Conservation (phyloP, 2,888 invertebrate species). For the Linyphia triangularis region DNA sequence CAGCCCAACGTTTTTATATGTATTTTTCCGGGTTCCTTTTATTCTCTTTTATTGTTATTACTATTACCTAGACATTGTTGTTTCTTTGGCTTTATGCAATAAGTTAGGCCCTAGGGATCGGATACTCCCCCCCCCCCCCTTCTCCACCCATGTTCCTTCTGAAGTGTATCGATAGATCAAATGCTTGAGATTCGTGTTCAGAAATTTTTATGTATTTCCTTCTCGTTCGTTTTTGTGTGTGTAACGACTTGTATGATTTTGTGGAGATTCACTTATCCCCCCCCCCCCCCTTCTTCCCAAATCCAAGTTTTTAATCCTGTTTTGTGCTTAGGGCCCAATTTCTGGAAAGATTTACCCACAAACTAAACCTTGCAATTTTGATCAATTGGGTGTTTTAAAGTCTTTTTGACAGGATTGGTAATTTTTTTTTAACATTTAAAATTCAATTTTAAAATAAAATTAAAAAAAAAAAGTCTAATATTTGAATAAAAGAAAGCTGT, state of each 20-base stretch:
- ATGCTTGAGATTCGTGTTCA: constrained; percentile 70
- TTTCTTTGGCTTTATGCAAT: constrained; percentile 68
- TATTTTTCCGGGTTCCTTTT: constrained; percentile 62
- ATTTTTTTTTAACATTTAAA: too few species aligned
- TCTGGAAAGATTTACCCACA: too few species aligned
- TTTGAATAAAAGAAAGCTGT: too few species aligned
- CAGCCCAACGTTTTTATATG: constrained; percentile 71
- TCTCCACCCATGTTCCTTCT: neutral
- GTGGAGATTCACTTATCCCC: neutral
- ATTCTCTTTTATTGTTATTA: constrained; percentile 72
- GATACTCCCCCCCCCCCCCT: neutral
- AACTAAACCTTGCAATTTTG: too few species aligned
- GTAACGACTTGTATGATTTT: neutral
- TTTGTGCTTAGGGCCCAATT: too few species aligned
- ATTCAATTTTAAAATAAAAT: too few species aligned
- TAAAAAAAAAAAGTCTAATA: too few species aligned
- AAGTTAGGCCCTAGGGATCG: constrained; percentile 53
- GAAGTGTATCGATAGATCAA: constrained; percentile 69
- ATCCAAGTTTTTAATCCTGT: too few species aligned
- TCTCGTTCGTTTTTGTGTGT: neutral
- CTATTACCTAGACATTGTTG: constrained; percentile 70
- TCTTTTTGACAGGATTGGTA: too few species aligned
- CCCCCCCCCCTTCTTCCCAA: neutral
- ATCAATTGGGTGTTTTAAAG: too few species aligned
- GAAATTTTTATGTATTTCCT: constrained; percentile 69